Base-by-base conservation (phyloP, 1,140 invertebrate genomes). In the Trypoxylus dichotomus region DNA sequence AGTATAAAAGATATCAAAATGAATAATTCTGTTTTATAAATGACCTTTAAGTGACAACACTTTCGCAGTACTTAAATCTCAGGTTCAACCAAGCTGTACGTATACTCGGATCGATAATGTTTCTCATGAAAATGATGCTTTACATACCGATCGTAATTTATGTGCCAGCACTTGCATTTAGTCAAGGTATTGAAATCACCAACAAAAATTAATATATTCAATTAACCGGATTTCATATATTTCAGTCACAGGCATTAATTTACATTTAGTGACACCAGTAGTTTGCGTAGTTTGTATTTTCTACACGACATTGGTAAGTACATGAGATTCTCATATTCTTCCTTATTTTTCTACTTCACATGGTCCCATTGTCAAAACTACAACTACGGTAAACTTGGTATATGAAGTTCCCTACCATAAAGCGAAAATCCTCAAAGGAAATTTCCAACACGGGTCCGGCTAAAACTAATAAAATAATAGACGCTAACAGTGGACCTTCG, bases 101-200 rank as follows among this genome's bases (percentile, higher is more conserved):
- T 24, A 85, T 91, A 25, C 87, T 93, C 79, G 93, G 92, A 13
- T 92, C 92, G 0, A 84, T 88, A 15, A 88, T 92, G n/a, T 93
- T 93, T 81, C 81, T 93, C 1, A 85, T 90, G 27, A 91, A 90
- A 86, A 88, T 90, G 88, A 86, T 93, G 71, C 89, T 95, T 73
- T 97, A 96, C 90, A 93, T 97, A 86, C 94, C 95, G 3, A 92
- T 97, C 79, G 95, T 97, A 1, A 93, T 97, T 68, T 97, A 95
- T 85, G 95, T 96, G 0, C 96, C 96, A 76, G 95, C 95, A 0
- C 88, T 97, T 84, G 95, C 96, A 10, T 92, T 97, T 81, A 94
- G 94, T 87, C 94, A 95, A 91, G 93, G 94, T 94, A 88, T 79
- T 77, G 81, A 78, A 75, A 76, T 41, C 72, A 37, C n/a, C 71